These are phyloP conservation scores for Adela reaumurella DNA, from an alignment of 2,888 invertebrate genomes.

Conservation along the genomic window DNA sequence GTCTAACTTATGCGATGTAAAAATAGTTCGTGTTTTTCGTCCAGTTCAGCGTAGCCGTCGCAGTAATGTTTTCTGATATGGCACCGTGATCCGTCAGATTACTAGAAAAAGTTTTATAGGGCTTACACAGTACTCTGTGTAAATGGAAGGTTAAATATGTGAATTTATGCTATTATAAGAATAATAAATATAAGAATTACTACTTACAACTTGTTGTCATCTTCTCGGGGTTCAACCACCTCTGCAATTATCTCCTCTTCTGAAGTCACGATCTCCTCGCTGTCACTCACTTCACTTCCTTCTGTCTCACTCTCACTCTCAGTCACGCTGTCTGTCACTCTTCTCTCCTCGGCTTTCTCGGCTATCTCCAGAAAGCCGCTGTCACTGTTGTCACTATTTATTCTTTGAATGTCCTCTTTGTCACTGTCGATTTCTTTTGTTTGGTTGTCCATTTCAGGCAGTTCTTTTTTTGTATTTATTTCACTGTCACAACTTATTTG, in stretches of 20 bases:
- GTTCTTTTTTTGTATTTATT: conserved; percentile 25
- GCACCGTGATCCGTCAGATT: too few relatives aligned
- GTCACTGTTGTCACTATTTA: conserved; percentile 48
- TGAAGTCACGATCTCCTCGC: conserved; percentile 20
- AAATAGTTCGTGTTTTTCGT: too few relatives aligned
- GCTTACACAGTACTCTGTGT: too few relatives aligned
- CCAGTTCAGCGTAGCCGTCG: too few relatives aligned
- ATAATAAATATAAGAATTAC: background rate
- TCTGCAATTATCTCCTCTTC: conserved; percentile 23
- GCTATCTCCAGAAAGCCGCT: conserved; percentile 45
- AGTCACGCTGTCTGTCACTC: conserved; percentile 11
- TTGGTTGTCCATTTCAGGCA: conserved; percentile 5
- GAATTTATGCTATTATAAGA: too few relatives aligned
- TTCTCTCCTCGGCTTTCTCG: conserved; percentile 23
- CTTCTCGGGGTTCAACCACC: conserved; percentile 10
- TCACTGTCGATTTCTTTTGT: conserved; percentile 15
- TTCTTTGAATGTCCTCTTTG: conserved; percentile 25
- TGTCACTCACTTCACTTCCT: conserved; percentile 14
- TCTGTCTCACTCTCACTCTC: conserved; percentile 17
- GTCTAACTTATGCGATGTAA: too few relatives aligned
- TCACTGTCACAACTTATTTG: too few relatives aligned
- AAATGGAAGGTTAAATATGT: too few relatives aligned
- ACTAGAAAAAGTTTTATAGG: too few relatives aligned
- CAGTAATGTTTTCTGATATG: too few relatives aligned
- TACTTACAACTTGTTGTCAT: conserved; percentile 5